Percentiles rank a stretch among this genome's conserved stretches.
phyloP scores from a whole-genome alignment of 2,797 vertebrate species.

The Peromyscus nudipes region DNA sequence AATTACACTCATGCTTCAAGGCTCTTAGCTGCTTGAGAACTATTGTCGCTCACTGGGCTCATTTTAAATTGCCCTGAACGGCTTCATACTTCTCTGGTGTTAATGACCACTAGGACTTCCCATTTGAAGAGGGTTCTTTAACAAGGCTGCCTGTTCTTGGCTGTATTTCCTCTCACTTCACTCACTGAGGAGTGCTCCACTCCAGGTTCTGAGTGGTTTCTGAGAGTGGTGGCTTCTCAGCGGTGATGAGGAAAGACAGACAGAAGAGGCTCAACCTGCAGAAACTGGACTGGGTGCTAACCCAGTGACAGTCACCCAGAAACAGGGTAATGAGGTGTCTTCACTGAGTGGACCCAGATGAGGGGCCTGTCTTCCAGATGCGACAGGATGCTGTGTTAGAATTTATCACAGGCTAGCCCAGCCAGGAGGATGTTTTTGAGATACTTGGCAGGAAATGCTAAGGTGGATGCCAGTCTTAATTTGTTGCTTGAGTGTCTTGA shows the following conservation, averaged over 20 bases:
- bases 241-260: not conserved
- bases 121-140: not conserved
- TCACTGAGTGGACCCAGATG: not conserved
- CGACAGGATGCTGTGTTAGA: not conserved
- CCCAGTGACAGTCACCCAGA: not conserved
- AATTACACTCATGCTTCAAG: not conserved
- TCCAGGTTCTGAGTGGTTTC: not conserved
- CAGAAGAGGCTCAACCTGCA: not conserved
- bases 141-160: not conserved
- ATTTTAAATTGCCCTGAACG: not conserved
- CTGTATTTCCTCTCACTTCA: not conserved
- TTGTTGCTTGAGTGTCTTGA: conserved; percentile 31
- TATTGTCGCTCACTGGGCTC: not conserved
- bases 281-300: not conserved
- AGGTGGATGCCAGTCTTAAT: conserved; percentile 31
- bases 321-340: not conserved
- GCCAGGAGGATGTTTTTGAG: conserved; percentile 48
- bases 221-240: not conserved
- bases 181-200: not conserved
- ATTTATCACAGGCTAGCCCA: not conserved
- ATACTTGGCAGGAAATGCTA: conserved; percentile 54
- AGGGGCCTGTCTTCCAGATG: not conserved
- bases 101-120: not conserved
- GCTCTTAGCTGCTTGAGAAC: not conserved
- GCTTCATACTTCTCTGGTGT: not conserved